Conservation (phyloP, 2,113 vertebrate species). For the Corythornis madagascariensis region DNA sequence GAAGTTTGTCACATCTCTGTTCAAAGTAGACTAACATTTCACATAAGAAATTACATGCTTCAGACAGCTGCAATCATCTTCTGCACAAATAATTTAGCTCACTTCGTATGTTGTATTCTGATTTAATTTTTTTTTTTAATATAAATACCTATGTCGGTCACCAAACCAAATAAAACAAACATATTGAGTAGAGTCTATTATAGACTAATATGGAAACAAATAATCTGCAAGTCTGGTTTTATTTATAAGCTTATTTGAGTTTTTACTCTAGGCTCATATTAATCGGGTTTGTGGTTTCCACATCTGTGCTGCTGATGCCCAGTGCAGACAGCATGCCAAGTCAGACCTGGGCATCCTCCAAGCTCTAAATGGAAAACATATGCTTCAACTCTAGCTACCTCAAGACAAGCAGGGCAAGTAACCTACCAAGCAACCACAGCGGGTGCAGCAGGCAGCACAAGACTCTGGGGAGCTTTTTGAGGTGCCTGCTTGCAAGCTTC, state of each 20-base stretch:
- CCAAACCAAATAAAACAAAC: conserved; percentile 71
- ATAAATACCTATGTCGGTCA: conserved; percentile 64
- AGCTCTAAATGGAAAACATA: conserved; percentile 54
- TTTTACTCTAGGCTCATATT: conserved; percentile 64
- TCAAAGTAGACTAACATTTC: conserved; percentile 51
- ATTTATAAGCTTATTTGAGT: conserved; percentile 70
- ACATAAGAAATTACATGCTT: conserved; percentile 53
- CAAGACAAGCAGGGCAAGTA: conserved; percentile 47
- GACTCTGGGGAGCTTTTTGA: conserved; percentile 32
- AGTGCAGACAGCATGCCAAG: conserved; percentile 55
- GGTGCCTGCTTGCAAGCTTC: conserved; percentile 47
- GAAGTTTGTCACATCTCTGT: conserved; percentile 21
- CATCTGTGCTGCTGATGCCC: conserved; percentile 70
- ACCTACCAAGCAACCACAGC: conserved; percentile 42
- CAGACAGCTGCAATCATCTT: conserved; percentile 59
- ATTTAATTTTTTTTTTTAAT: conserved; percentile 70
- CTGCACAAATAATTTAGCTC: conserved; percentile 56
- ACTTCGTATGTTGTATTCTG: conserved; percentile 50
- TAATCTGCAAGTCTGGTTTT: conserved; percentile 66
- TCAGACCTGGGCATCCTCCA: conserved; percentile 64
- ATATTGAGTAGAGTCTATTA: conserved; percentile 70
- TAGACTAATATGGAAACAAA: conserved; percentile 69
- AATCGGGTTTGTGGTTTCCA: conserved; percentile 70
- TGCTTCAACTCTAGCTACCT: conserved; percentile 36
- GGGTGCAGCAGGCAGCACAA: conserved; percentile 42